phyloP scores from a whole-genome alignment of 2,888 invertebrate species.

The Chesias legatella region DNA sequence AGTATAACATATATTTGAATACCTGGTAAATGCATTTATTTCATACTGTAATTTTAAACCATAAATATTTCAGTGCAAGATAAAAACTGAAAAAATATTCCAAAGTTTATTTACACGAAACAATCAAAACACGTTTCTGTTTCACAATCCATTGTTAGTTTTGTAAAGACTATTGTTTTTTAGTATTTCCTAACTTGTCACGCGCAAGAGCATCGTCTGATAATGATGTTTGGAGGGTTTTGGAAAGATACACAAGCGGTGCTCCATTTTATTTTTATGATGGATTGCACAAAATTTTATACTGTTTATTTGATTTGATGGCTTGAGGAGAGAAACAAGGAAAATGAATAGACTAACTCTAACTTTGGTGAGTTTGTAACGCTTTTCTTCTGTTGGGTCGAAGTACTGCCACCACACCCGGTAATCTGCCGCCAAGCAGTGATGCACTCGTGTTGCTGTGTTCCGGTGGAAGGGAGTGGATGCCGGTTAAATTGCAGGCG shows the following conservation, averaged over 20 bases:
- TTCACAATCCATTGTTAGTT: slow-evolving; percentile 28
- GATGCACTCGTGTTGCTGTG: too few species aligned
- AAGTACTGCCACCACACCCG: too few species aligned
- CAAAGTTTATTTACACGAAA: slow-evolving; percentile 9
- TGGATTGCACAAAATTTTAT: slow-evolving; percentile 13
- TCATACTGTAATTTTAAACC: too few species aligned
- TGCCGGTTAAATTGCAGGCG: too few species aligned
- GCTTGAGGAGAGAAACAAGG: background rate
- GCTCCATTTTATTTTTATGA: slow-evolving; percentile 21
- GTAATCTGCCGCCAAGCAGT: too few species aligned
- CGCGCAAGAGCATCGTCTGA: slow-evolving; percentile 28
- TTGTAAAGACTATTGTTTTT: slow-evolving; percentile 24
- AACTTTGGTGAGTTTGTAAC: too few species aligned
- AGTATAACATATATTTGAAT: too few species aligned
- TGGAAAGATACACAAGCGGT: slow-evolving; percentile 6
- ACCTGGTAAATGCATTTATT: too few species aligned
- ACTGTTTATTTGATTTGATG: slow-evolving; percentile 14
- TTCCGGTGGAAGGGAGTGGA: too few species aligned
- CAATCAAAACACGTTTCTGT: slow-evolving; percentile 21
- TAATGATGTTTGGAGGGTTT: slow-evolving; percentile 11
- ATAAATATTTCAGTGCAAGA: too few species aligned
- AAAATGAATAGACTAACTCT: background rate
- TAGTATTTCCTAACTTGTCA: slow-evolving; percentile 19
- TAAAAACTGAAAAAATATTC: background rate
- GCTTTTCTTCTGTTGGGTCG: too few species aligned